These are phyloP conservation scores for Clivina fossor DNA, from an alignment of 2,888 invertebrate genomes.

Conservation along the genomic window DNA sequence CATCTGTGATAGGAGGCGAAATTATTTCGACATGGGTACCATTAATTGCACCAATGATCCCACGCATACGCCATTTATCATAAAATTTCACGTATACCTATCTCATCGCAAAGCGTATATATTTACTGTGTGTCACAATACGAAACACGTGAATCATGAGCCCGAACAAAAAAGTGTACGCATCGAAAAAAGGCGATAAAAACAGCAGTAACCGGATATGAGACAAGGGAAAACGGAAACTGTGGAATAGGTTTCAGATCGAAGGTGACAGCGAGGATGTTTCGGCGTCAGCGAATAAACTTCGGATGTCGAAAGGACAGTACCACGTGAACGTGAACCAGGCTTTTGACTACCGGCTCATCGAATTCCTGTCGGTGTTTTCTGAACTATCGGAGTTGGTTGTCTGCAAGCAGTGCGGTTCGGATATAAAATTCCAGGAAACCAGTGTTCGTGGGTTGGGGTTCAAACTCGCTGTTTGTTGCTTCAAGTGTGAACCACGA, in stretches of 20 bases:
- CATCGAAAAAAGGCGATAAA: too few relatives aligned
- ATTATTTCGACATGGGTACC: too few relatives aligned
- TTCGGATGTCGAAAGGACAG: constrained; percentile 10
- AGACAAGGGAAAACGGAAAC: constrained; percentile 6
- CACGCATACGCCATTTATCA: too few relatives aligned
- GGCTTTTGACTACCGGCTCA: constrained; percentile 15
- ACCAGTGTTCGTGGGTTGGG: constrained; percentile 37
- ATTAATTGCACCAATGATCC: too few relatives aligned
- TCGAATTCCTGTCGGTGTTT: constrained; percentile 12
- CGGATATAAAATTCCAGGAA: constrained; percentile 36
- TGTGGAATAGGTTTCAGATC: constrained; percentile 30
- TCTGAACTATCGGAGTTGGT: constrained; percentile 25
- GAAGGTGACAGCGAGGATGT: constrained; percentile 18
- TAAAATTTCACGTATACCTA: too few relatives aligned
- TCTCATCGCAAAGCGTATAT: too few relatives aligned
- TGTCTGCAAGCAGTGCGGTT: constrained; percentile 38
- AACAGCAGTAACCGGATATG: too few relatives aligned
- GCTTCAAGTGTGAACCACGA: constrained; percentile 34
- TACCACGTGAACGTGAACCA: constrained; percentile 35
- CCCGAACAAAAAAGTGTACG: too few relatives aligned
- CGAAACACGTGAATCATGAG: too few relatives aligned
- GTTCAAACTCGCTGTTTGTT: constrained; percentile 37
- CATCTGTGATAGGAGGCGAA: too few relatives aligned
- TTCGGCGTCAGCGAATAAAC: constrained; percentile 32
- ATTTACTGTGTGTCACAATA: too few relatives aligned